Evolutionary conservation across 2,113 vertebrate genomes (phyloP).

Genomic region (Acrocephalus kingi): DNA sequence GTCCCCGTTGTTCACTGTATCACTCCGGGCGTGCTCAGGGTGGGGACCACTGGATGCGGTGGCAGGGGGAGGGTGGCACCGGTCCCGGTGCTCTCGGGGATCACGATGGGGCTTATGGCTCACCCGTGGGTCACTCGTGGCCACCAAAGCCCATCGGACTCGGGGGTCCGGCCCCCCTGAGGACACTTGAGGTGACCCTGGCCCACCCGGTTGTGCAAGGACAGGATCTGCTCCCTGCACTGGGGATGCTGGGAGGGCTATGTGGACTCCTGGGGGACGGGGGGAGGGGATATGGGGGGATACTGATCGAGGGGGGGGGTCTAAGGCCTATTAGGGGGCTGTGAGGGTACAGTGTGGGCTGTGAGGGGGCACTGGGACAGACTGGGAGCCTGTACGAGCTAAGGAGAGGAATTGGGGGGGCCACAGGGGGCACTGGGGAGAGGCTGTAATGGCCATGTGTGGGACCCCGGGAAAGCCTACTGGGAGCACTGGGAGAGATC

Average conservation of each 20-base stretch:
- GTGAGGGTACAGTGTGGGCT: neutral
- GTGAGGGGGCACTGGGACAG: neutral
- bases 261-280: neutral
- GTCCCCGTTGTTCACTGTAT: neutral
- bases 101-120: neutral
- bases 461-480: neutral
- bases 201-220: neutral
- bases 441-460: neutral
- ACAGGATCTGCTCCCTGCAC: neutral
- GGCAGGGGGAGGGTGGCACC: neutral
- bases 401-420: neutral
- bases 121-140: neutral
- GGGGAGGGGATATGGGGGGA: neutral
- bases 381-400: neutral
- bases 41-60: neutral
- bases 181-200: neutral
- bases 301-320: neutral
- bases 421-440: neutral
- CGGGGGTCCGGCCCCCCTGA: neutral
- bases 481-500: neutral
- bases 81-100: neutral
- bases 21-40: rapidly evolving
- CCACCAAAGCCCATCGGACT: neutral
- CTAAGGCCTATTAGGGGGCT: neutral
- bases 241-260: neutral